These are phyloP conservation scores for Cancer borealis DNA, from an alignment of 2,888 invertebrate species.

Conservation along the genomic window DNA sequence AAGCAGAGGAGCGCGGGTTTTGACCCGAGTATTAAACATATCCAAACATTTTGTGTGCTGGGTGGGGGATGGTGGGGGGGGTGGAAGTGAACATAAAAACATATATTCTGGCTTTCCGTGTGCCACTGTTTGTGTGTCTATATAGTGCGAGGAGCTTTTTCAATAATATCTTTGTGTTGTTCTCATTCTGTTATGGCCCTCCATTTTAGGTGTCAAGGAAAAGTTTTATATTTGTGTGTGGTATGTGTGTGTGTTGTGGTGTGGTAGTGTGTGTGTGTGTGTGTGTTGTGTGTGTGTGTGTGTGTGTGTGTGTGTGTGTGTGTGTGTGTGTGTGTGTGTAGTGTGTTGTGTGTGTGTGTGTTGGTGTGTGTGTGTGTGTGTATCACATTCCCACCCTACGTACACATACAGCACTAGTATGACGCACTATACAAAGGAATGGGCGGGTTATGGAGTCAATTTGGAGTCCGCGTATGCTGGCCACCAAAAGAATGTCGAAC, in stretches of 20 bases:
- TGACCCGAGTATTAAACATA: conserved; percentile 49
- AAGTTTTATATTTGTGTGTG: background rate
- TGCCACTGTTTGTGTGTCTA: conserved; percentile 16
- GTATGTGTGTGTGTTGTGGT: conserved; percentile 20
- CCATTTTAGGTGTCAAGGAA: conserved; percentile 31
- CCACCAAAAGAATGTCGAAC: background rate
- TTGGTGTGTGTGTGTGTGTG: too few relatives aligned
- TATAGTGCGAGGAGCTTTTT: conserved; percentile 28
- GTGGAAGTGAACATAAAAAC: background rate
- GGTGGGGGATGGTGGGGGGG: background rate
- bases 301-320: conserved; percentile 8
- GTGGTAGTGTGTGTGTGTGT: conserved; percentile 20
- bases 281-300: conserved; percentile 20
- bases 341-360: background rate
- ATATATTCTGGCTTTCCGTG: conserved; percentile 40
- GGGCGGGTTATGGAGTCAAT: background rate
- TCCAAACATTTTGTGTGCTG: conserved; percentile 23
- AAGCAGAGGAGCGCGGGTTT: conserved; percentile 50
- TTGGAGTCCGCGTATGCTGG: background rate
- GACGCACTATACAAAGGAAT: background rate
- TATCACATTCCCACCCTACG: background rate
- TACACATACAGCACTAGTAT: background rate
- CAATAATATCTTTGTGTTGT: conserved; percentile 40
- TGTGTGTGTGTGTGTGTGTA: background rate
- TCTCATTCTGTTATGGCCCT: conserved; percentile 8